Evolutionary conservation across 2,888 invertebrate species (phyloP).

Genomic region (Caenorhabditis zanzibari): DNA sequence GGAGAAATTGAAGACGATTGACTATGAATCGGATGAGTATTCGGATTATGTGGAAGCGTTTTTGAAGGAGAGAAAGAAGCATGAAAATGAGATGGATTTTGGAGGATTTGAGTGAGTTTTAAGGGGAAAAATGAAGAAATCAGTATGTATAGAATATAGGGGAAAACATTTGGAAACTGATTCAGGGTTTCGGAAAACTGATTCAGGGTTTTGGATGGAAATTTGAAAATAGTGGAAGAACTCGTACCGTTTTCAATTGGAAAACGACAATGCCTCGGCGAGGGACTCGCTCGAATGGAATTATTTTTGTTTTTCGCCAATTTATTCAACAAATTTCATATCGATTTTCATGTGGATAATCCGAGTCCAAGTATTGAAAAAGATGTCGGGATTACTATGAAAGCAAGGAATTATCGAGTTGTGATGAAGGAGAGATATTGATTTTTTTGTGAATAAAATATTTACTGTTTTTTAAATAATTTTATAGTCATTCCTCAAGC

Average conservation of each 20-base stretch:
- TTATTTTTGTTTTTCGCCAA: slow-evolving; percentile 70
- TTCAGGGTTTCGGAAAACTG: too few relatives aligned
- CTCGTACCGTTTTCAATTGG: slow-evolving; percentile 73
- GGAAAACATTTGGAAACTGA: too few relatives aligned
- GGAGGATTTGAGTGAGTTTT: slow-evolving; percentile 54
- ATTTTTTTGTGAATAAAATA: too few relatives aligned
- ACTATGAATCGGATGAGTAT: slow-evolving; percentile 57
- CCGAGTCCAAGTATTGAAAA: slow-evolving; percentile 45
- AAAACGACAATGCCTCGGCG: slow-evolving; percentile 71
- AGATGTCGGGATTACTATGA: slow-evolving; percentile 57
- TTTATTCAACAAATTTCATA: slow-evolving; percentile 67
- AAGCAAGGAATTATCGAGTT: slow-evolving; percentile 53
- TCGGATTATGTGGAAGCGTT: slow-evolving; percentile 65
- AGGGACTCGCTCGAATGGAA: slow-evolving; percentile 69
- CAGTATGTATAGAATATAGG: too few relatives aligned
- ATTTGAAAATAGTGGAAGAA: slow-evolving; percentile 61
- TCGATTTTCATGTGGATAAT: slow-evolving; percentile 33
- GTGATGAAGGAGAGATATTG: slow-evolving; percentile 42
- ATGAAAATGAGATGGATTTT: slow-evolving; percentile 39
- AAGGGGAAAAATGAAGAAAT: not conserved
- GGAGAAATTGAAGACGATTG: slow-evolving; percentile 56
- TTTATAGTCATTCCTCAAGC: too few relatives aligned
- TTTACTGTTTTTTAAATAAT: too few relatives aligned
- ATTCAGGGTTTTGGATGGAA: too few relatives aligned
- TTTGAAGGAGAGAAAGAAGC: slow-evolving; percentile 58